Conservation (phyloP, 2,888 invertebrate genomes). For the Epicampocera succincta region DNA sequence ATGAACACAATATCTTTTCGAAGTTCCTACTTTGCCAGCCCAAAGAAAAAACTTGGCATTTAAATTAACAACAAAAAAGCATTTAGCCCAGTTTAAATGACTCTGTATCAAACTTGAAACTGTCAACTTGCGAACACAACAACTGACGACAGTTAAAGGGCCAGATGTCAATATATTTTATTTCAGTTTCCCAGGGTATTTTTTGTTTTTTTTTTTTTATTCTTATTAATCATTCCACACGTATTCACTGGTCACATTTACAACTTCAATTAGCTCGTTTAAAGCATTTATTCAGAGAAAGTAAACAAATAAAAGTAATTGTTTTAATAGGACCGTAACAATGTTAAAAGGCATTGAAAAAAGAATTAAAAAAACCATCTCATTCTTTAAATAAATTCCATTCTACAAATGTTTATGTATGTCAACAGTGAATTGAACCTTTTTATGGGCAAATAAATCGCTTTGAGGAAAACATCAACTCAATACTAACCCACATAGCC, state of each 20-base stretch:
- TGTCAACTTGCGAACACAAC: neutral
- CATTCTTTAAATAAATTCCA: neutral
- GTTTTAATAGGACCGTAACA: constrained; percentile 21
- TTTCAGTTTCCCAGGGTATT: neutral
- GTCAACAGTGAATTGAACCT: constrained; percentile 44
- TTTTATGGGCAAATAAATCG: constrained; percentile 50
- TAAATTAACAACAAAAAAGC: too few relatives aligned
- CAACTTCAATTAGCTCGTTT: constrained; percentile 32
- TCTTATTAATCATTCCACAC: constrained; percentile 4
- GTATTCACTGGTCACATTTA: constrained; percentile 25
- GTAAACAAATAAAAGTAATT: constrained; percentile 21
- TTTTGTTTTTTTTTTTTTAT: neutral
- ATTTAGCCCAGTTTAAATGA: too few relatives aligned
- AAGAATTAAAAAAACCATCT: neutral
- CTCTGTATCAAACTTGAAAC: neutral
- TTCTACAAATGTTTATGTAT: constrained; percentile 3
- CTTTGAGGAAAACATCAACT: constrained; percentile 12
- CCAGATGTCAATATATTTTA: neutral
- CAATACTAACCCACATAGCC: neutral
- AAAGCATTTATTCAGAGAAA: constrained; percentile 15
- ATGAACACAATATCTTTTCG: too few relatives aligned
- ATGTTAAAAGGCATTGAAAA: constrained; percentile 43
- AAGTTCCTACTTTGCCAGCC: too few relatives aligned
- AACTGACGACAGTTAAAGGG: neutral
- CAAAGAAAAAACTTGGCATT: too few relatives aligned